phyloP scores from a whole-genome alignment of 1,140 invertebrate species.

The Ruditapes philippinarum region DNA sequence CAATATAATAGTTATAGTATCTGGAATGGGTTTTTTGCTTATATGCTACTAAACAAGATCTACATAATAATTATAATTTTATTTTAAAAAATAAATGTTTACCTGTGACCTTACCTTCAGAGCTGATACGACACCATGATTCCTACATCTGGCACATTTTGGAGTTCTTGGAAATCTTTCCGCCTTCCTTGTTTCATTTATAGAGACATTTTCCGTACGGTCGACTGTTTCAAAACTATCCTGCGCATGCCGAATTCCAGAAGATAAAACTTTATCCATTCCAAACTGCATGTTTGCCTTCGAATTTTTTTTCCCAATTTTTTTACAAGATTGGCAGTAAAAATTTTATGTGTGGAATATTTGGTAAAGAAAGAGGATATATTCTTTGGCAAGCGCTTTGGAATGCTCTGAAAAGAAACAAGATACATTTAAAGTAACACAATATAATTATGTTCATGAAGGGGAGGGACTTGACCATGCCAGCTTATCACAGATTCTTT shows the following conservation, averaged over 20 bases:
- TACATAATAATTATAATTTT: too few relatives aligned
- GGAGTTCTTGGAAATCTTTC: conserved; percentile 58
- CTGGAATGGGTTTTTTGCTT: too few relatives aligned
- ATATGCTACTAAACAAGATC: conserved; percentile 90
- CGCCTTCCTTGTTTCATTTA: neutral
- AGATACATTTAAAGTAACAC: too few relatives aligned
- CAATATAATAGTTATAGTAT: too few relatives aligned
- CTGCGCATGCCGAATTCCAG: neutral
- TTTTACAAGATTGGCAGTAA: too few relatives aligned
- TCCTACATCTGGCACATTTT: conserved; percentile 57
- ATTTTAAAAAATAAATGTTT: neutral
- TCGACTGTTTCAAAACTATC: neutral
- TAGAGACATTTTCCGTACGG: neutral
- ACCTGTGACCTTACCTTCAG: conserved; percentile 30
- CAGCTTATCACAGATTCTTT: neutral
- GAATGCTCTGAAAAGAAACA: too few relatives aligned
- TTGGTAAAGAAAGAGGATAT: too few relatives aligned
- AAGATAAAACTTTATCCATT: neutral
- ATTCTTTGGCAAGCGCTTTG: too few relatives aligned
- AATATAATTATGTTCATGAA: neutral
- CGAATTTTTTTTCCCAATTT: too few relatives aligned
- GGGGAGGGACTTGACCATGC: neutral
- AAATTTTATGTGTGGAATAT: too few relatives aligned
- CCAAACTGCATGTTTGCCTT: too few relatives aligned
- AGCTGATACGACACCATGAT: conserved; percentile 59